Evolutionary conservation across 1,140 invertebrate genomes (phyloP), one percentile per base, ranked within the genome.

Genomic region (Drosophila chauvacae): DNA sequence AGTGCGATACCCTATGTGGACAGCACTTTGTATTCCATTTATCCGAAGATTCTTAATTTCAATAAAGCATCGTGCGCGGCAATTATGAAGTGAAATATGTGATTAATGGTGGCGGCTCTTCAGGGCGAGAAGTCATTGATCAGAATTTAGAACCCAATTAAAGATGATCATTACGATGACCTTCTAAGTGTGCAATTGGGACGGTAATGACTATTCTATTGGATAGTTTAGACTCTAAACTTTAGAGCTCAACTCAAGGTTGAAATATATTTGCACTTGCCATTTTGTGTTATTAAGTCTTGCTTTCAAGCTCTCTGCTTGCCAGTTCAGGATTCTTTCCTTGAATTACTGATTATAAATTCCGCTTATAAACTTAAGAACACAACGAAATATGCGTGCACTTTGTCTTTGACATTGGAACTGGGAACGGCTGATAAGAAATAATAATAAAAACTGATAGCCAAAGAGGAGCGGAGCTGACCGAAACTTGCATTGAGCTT

Each of bases 381-480:
- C 6, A 20, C 18, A 47, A 37, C 35, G 18, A 69, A 50, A 23
- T 66, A 26, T 28, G 47, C 30, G 37, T 55, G 47, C 65, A 68
- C 47, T 68, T 35, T 10, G 62, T 33, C 62, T 69, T 69, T 69
- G 65, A 26, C 61, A 69, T 33, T 69, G 61, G 50, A 62, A 66
- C 28, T 30, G 14, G 3, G 33, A 7, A 13, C 1, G 16, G n/a
- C 47, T 70, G 62, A 70, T 70, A 70, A 70, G 61, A 35, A 66
- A 51, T 44, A 42, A 50, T 37, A 50, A 41, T 50, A 18, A 30
- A 18, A 48, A 28, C 45, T 44, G 66, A 70, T 70, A 70, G 66
- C 66, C 33, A 39, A 16, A 16, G 30, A 45, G 62, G 47, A 69
- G 20, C 62, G 62, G 62, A 70, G 44, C 66, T 70, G 62, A 66